Conservation (phyloP, 2,113 vertebrate genomes). For the Spizaetus ornatus region DNA sequence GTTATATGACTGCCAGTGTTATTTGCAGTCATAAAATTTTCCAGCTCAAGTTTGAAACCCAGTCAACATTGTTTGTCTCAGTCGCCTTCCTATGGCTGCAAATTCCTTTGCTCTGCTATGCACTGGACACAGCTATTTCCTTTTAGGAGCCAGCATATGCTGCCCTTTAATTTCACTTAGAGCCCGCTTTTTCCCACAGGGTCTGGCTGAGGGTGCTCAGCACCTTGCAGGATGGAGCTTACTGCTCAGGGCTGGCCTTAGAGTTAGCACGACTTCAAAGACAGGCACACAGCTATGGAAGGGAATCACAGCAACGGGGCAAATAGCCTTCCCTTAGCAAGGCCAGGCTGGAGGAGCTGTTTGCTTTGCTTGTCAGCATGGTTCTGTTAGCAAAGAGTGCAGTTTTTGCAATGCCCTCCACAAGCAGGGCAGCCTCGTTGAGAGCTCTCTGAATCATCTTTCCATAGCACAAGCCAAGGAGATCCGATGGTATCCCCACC, state of each 20-base stretch:
- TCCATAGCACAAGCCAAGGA: not conserved
- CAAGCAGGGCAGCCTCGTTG: not conserved
- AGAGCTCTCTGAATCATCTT: not conserved
- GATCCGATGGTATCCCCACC: not conserved
- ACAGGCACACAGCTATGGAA: fast-evolving
- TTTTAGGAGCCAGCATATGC: not conserved
- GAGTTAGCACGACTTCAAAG: not conserved
- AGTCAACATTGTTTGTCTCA: not conserved
- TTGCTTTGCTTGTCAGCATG: not conserved
- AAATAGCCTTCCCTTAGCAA: not conserved
- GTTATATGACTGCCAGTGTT: not conserved
- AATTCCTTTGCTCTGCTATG: not conserved
- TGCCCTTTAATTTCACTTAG: not conserved
- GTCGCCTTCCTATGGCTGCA: not conserved
- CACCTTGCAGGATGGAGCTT: not conserved
- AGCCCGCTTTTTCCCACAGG: not conserved
- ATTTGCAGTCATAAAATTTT: conserved; percentile 43
- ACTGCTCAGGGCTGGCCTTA: not conserved
- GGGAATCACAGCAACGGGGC: not conserved
- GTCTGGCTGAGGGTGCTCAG: not conserved
- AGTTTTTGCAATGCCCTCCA: not conserved
- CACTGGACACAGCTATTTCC: not conserved
- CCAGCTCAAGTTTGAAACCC: not conserved
- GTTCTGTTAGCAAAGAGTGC: not conserved
- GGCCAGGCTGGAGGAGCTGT: not conserved